These are phyloP conservation scores for Rhea americana DNA, from an alignment of 2,113 vertebrate species.

Conservation along the genomic window DNA sequence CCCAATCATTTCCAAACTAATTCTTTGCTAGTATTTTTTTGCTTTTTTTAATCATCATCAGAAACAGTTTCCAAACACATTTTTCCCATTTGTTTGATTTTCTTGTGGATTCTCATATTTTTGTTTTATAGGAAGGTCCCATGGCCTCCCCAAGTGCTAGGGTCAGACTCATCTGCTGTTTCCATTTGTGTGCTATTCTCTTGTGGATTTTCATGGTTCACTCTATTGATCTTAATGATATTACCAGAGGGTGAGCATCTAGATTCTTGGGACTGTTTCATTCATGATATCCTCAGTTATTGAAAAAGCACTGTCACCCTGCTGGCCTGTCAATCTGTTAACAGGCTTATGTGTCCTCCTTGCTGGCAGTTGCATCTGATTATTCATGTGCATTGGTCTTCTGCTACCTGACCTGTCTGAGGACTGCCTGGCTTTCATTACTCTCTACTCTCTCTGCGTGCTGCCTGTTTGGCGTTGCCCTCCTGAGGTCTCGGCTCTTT, in stretches of 20 bases:
- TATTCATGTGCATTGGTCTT: slow-evolving; percentile 42
- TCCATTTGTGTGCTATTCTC: slow-evolving; percentile 81
- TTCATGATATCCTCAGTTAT: slow-evolving; percentile 49
- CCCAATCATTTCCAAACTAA: slow-evolving; percentile 82
- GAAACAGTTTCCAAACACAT: slow-evolving; percentile 74
- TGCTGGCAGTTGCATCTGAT: slow-evolving; percentile 19
- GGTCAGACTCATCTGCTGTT: slow-evolving; percentile 77
- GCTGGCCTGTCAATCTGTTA: slow-evolving; percentile 35
- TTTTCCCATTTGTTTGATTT: slow-evolving; percentile 80
- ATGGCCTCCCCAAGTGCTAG: slow-evolving; percentile 71
- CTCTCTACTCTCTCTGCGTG: slow-evolving; percentile 61
- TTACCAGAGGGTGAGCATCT: slow-evolving; percentile 70
- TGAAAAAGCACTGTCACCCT: slow-evolving; percentile 57
- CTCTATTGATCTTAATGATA: slow-evolving; percentile 60
- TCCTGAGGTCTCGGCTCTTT: slow-evolving; percentile 57
- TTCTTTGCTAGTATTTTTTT: slow-evolving; percentile 81
- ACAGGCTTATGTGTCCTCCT: slow-evolving; percentile 52
- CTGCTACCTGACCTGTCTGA: slow-evolving; percentile 30
- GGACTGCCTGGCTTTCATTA: slow-evolving; percentile 42
- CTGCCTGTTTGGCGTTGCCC: slow-evolving; percentile 51
- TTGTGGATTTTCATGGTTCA: slow-evolving; percentile 74
- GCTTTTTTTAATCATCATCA: slow-evolving; percentile 75
- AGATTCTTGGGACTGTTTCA: slow-evolving; percentile 65
- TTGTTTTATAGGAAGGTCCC: slow-evolving; percentile 76
- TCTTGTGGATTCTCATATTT: slow-evolving; percentile 79